Conservation (phyloP, 1,140 invertebrate species). For the Drosophila nebulosa region DNA sequence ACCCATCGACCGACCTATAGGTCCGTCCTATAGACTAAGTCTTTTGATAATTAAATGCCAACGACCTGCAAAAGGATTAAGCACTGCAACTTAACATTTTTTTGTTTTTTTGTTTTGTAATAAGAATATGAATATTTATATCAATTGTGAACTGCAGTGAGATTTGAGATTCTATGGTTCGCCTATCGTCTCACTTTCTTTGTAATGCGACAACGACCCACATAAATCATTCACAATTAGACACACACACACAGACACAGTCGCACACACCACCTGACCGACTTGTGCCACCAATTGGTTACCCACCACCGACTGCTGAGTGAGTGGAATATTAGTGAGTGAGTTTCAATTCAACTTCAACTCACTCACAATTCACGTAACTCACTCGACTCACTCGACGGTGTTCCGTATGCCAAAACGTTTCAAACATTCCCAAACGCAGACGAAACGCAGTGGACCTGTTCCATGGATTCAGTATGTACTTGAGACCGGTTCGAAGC, state of each 20-base stretch:
- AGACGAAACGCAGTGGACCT: slow-evolving; percentile 43
- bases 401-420: slow-evolving; percentile 30
- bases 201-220: slow-evolving; percentile 61
- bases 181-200: slow-evolving; percentile 47
- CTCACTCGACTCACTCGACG: slow-evolving; percentile 1
- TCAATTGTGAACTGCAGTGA: slow-evolving; percentile 49
- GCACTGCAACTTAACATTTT: background rate
- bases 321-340: background rate
- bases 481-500: slow-evolving; percentile 55
- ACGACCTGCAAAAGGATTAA: slow-evolving; percentile 53
- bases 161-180: slow-evolving; percentile 1
- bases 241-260: slow-evolving; percentile 59
- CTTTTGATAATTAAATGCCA: slow-evolving; percentile 47
- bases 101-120: slow-evolving; percentile 4
- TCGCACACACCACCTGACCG: slow-evolving; percentile 45
- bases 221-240: slow-evolving; percentile 78
- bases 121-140: slow-evolving; percentile 47
- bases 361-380: background rate
- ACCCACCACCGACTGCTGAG: too few relatives aligned
- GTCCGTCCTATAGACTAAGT: slow-evolving; percentile 25
- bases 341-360: slow-evolving; percentile 21
- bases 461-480: slow-evolving; percentile 52
- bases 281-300: slow-evolving; percentile 18
- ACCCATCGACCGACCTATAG: slow-evolving; percentile 25
- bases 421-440: slow-evolving; percentile 19